Evolutionary conservation across 2,113 vertebrate species (phyloP).

Genomic region (Gorsachius goisagi): DNA sequence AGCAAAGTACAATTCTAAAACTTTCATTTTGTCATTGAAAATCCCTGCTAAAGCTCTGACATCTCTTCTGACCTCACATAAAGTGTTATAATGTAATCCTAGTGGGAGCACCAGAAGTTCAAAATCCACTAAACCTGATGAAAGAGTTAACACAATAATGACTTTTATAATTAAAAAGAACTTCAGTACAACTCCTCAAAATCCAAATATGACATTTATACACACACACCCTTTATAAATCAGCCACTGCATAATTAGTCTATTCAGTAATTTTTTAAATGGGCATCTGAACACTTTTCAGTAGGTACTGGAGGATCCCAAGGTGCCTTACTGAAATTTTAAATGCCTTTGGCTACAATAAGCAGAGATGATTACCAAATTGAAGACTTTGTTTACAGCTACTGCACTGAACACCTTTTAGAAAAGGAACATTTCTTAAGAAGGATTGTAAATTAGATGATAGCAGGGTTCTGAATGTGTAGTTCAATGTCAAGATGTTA

Average conservation of each 20-base stretch:
- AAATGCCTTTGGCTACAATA: background rate
- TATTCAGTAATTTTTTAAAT: background rate
- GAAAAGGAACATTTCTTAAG: conserved; percentile 10
- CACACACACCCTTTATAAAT: accelerated
- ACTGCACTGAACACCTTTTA: background rate
- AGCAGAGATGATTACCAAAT: conserved; percentile 9
- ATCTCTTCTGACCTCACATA: conserved; percentile 19
- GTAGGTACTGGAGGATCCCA: background rate
- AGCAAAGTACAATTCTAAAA: conserved; percentile 51
- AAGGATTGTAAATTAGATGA: background rate
- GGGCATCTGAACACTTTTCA: background rate
- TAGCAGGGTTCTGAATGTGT: background rate
- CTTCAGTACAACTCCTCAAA: background rate
- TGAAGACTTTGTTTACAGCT: conserved; percentile 5
- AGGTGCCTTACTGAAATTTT: background rate
- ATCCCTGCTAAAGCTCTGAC: background rate
- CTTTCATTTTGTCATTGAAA: conserved; percentile 63
- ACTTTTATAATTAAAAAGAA: background rate
- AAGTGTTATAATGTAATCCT: background rate
- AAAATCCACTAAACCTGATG: background rate
- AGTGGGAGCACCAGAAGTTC: background rate
- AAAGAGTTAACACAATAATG: background rate
- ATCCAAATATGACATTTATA: accelerated
- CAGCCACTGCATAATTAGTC: background rate
- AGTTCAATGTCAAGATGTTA: conserved; percentile 26